phyloP scores from a whole-genome alignment of 2,888 invertebrate genomes.

The Capitulum mitella region DNA sequence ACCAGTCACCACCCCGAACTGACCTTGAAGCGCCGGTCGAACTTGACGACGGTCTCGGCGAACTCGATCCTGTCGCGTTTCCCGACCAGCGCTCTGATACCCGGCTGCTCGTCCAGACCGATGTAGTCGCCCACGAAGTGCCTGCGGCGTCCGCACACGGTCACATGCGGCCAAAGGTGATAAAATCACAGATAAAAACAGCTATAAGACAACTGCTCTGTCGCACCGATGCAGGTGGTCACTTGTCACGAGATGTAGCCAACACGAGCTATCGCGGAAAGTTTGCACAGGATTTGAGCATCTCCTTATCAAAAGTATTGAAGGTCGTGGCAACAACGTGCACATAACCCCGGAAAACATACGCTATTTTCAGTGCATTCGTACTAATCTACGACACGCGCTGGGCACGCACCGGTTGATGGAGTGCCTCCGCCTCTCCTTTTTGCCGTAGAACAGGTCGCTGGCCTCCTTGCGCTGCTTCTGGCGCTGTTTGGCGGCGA shows the following conservation, averaged over 20 bases:
- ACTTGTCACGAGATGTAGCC: too few relatives aligned
- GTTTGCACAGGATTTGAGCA: too few relatives aligned
- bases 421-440: slow-evolving; percentile 55
- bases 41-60: slow-evolving; percentile 57
- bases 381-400: too few relatives aligned
- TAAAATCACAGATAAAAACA: too few relatives aligned
- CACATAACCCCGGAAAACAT: too few relatives aligned
- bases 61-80: slow-evolving; percentile 53
- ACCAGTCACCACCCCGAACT: slow-evolving; percentile 25
- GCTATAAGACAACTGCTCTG: too few relatives aligned
- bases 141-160: slow-evolving; percentile 43
- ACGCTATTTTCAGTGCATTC: too few relatives aligned
- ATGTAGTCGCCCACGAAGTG: slow-evolving; percentile 63
- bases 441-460: slow-evolving; percentile 50
- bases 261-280: too few relatives aligned
- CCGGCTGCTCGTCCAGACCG: slow-evolving; percentile 55
- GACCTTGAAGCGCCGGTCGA: slow-evolving; percentile 59
- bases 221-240: too few relatives aligned
- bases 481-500: slow-evolving; percentile 50
- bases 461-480: slow-evolving; percentile 42
- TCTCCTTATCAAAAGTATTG: too few relatives aligned
- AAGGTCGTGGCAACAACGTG: too few relatives aligned
- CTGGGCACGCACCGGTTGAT: slow-evolving; percentile 46
- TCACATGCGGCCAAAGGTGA: too few relatives aligned
- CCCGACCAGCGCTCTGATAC: slow-evolving; percentile 52